A percentile compares a stretch with the other conserved stretches of the same genome.
Conservation (phyloP, 2,888 invertebrate genomes). For the Gibbula magus region DNA sequence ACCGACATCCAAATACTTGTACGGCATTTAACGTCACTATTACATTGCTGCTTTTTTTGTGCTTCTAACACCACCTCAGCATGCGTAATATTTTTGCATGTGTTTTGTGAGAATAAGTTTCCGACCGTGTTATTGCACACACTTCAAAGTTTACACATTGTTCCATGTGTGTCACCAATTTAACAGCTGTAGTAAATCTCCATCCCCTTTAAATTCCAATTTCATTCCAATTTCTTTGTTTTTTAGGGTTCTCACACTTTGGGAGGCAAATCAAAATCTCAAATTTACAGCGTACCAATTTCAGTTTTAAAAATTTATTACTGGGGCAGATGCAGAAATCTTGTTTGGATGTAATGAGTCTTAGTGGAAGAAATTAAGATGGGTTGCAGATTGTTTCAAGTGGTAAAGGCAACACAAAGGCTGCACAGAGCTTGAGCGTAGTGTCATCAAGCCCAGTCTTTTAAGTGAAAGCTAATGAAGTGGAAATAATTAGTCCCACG, state of each 20-base stretch:
- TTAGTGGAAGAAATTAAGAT: constrained; percentile 6
- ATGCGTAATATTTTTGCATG: too few species aligned
- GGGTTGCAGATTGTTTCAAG: constrained; percentile 6
- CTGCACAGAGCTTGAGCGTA: not conserved
- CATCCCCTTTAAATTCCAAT: not conserved
- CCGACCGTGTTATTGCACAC: not conserved
- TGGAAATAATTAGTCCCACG: constrained; percentile 21
- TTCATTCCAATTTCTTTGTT: constrained; percentile 2
- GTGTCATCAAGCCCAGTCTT: constrained; percentile 18
- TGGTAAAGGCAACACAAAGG: constrained; percentile 12
- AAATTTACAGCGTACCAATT: constrained; percentile 17
- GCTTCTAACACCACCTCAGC: too few species aligned
- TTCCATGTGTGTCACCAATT: not conserved
- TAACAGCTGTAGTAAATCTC: constrained; percentile 10
- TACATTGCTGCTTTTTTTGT: too few species aligned
- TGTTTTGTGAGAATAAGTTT: too few species aligned
- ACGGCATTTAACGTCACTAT: too few species aligned
- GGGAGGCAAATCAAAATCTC: constrained; percentile 13
- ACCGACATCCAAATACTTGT: too few species aligned
- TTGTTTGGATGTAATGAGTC: constrained; percentile 11
- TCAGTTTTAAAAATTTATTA: constrained; percentile 15
- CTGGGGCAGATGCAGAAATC: constrained; percentile 6
- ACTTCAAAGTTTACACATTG: not conserved
- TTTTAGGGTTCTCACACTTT: not conserved
- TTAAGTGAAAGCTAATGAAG: constrained; percentile 26